Percentiles rank a stretch among this genome's conserved stretches.
These are phyloP conservation scores for Paraescarpia echinospica DNA, from an alignment of 1,140 invertebrate genomes.

Conservation along the genomic window DNA sequence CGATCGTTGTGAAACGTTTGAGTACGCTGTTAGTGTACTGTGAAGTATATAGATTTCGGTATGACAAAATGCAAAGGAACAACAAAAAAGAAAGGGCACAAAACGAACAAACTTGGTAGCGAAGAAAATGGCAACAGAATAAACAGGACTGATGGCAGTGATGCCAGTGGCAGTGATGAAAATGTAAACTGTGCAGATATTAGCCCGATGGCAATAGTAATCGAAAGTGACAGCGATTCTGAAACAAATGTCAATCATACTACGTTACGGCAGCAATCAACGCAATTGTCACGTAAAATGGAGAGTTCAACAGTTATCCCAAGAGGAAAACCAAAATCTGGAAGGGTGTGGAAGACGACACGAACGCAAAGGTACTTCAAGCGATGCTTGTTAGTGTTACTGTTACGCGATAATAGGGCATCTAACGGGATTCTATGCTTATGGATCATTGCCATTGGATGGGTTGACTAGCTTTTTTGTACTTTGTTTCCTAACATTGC, in stretches of 20 bases:
- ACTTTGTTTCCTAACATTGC: too few species aligned
- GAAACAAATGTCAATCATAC: not conserved
- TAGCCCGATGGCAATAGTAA: not conserved
- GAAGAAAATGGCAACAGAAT: not conserved
- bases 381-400: not conserved
- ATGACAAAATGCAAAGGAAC: not conserved
- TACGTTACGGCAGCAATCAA: not conserved
- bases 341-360: not conserved
- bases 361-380: not conserved
- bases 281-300: not conserved
- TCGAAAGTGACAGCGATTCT: not conserved
- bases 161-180: too few species aligned
- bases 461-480: too few species aligned
- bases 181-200: not conserved
- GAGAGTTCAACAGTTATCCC: not conserved
- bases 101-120: not conserved
- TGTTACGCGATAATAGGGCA: not conserved
- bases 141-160: not conserved
- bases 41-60: too few species aligned
- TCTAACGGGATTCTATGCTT: too few species aligned
- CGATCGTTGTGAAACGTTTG: too few species aligned
- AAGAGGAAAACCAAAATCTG: not conserved
- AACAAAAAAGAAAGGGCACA: not conserved
- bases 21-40: too few species aligned
- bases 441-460: too few species aligned